Conservation (phyloP, 2,888 invertebrate genomes). For the Sclerodermus sp. region DNA sequence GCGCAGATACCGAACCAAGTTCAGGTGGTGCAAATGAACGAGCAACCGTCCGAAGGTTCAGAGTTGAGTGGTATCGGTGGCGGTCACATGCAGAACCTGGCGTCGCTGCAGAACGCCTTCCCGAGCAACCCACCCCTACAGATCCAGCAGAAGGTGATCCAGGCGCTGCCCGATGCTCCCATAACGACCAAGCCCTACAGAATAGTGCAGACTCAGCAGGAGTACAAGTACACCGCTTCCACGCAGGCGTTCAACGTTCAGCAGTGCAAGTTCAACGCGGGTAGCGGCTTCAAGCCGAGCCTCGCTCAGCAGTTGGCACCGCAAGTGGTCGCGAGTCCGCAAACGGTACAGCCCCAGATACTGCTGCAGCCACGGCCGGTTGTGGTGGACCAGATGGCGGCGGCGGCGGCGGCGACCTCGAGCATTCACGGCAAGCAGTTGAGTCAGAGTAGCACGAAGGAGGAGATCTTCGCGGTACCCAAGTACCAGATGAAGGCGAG, state of each 20-base stretch:
- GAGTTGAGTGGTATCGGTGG: constrained; percentile 19
- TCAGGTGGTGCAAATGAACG: constrained; percentile 21
- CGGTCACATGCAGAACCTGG: constrained; percentile 34
- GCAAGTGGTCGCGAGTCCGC: constrained; percentile 40
- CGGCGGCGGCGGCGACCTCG: background rate
- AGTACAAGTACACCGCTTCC: constrained; percentile 48
- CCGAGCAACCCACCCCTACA: constrained; percentile 30
- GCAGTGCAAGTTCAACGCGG: constrained; percentile 47
- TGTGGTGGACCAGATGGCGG: too few species aligned
- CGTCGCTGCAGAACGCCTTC: constrained; percentile 35
- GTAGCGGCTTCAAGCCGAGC: constrained; percentile 34
- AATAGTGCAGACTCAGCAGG: constrained; percentile 44
- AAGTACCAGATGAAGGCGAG: constrained; percentile 58
- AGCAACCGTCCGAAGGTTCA: background rate
- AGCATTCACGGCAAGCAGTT: too few species aligned
- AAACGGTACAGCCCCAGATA: constrained; percentile 44
- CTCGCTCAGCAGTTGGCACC: constrained; percentile 42
- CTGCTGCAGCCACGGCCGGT: constrained; percentile 33
- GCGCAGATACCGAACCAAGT: constrained; percentile 24
- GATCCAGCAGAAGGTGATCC: constrained; percentile 35
- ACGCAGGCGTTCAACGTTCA: constrained; percentile 42
- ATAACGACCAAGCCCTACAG: constrained; percentile 44
- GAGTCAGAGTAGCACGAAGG: constrained; percentile 41
- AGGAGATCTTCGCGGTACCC: constrained; percentile 59
- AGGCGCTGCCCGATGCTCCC: constrained; percentile 33